Percentiles rank a stretch among this genome's conserved stretches.
phyloP scores from a whole-genome alignment of 2,113 vertebrate genomes.

The Lepus americanus region DNA sequence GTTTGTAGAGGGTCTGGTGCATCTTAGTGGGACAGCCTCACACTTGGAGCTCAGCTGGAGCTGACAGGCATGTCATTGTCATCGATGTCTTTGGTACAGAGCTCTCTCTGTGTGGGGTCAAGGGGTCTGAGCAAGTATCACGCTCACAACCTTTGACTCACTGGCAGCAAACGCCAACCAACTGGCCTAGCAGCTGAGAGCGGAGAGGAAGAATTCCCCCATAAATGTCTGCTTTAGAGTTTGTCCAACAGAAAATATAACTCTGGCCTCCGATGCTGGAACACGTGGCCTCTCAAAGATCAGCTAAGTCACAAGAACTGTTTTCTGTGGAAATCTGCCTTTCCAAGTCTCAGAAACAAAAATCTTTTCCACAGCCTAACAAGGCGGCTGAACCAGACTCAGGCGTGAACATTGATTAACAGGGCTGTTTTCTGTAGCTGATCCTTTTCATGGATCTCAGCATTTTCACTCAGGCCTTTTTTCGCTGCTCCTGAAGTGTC shows the following conservation, averaged over 20 bases:
- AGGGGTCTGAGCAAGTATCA: slow-evolving; percentile 37
- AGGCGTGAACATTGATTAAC: background rate
- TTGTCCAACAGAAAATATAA: background rate
- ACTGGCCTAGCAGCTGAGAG: slow-evolving; percentile 43
- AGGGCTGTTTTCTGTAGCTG: background rate
- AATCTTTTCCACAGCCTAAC: slow-evolving; percentile 47
- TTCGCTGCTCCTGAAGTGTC: background rate
- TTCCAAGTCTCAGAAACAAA: slow-evolving; percentile 45
- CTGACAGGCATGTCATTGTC: background rate
- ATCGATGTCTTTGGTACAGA: background rate
- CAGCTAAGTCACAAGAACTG: slow-evolving; percentile 28
- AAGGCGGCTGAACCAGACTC: slow-evolving; percentile 38
- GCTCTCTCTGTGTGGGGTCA: slow-evolving; percentile 45
- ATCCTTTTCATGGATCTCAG: background rate
- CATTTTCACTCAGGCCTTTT: background rate
- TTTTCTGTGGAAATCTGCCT: slow-evolving; percentile 48
- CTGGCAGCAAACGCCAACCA: slow-evolving; percentile 49
- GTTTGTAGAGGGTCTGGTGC: background rate
- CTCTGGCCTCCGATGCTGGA: background rate
- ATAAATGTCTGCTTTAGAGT: slow-evolving; percentile 36
- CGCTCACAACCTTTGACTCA: slow-evolving; percentile 59
- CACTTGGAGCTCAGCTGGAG: slow-evolving; percentile 2
- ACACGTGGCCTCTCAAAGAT: slow-evolving; percentile 5
- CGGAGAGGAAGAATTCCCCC: slow-evolving; percentile 44
- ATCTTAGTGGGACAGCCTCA: background rate